phyloP scores from a whole-genome alignment of 23 tunicate species.

The Phallusia fumigata region DNA sequence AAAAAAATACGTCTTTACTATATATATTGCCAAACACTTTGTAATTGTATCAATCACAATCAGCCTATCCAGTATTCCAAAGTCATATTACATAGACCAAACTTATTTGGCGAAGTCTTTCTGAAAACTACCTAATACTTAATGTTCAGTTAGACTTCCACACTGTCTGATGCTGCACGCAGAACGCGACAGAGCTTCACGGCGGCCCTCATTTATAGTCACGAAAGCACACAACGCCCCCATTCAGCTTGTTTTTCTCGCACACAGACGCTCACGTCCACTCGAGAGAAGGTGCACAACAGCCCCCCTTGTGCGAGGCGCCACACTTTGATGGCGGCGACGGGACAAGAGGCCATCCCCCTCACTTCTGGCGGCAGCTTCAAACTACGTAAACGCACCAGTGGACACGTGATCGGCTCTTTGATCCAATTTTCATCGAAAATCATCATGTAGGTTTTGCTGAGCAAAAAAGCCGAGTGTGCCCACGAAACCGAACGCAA shows the following conservation, averaged over 20 bases:
- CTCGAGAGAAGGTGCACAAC: slow-evolving; percentile 3
- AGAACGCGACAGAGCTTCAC: no score
- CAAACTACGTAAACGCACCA: neutral
- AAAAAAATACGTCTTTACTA: no score
- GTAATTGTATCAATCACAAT: no score
- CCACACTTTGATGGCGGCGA: neutral
- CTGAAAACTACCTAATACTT: no score
- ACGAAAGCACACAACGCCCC: neutral
- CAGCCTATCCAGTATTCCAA: no score
- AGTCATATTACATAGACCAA: no score
- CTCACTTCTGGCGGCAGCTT: neutral
- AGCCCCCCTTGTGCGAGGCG: neutral
- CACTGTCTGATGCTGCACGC: no score
- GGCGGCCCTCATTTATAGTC: no score
- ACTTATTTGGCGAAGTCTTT: no score
- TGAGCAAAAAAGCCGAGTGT: neutral
- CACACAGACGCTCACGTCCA: neutral
- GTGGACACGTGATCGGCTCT: neutral
- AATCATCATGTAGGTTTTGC: neutral
- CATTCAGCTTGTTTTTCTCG: slow-evolving; percentile 6
- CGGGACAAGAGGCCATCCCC: neutral
- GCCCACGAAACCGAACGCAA: neutral
- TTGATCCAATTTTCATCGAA: neutral
- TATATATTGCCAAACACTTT: no score
- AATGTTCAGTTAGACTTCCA: no score